Evolutionary conservation across 2,797 vertebrate species (phyloP), one percentile per base, ranked within the genome.

Genomic region (Cynodonichthys magdalenae): DNA sequence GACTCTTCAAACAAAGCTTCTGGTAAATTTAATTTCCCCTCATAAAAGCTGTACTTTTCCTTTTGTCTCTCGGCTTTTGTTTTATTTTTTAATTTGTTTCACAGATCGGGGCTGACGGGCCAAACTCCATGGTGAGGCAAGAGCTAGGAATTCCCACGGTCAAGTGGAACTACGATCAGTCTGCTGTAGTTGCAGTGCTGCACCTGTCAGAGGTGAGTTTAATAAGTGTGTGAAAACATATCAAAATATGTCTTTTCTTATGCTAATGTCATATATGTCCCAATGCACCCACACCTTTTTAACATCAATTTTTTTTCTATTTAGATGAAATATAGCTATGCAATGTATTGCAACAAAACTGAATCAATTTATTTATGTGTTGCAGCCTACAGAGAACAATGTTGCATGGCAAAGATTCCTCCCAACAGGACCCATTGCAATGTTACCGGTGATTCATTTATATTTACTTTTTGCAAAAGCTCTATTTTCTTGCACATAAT

Each of bases 321-420:
- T 31, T 31, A 31, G 6, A 9, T 31, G 1, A 39, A 12, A 39
- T 12, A 12, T 12, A 29, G 11, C 52, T 52, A 10, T 68, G 53
- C 45, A 75, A 59, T 59, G 2, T 49, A 64, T 58, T 47, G 17
- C 28, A 41, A 15, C 44, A 62, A 28, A 59, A 56, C 2, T 68
- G 69, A 68, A 59, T 46, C 1, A 27, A 59, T 42, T 27, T 7
- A 71, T 82, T 53, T 63, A 45, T 86, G 60, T 77, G 60, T 84
- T 63, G 14, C 87, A 99, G 98, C 92, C 95, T 77, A 99, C 96
- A 34, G 96, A 98, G 85, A 99, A 99, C 89, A 96, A 96, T 14
- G 96, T 99, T 34, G 96, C 98, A 0, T 99, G 97, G 98, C 97
- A 99, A 90, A 93, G 97, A 77, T 99, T 99, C 87, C 96, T 99